Percentiles rank a stretch among this genome's conserved stretches.
Conservation (phyloP, 2,797 vertebrate genomes). For the Vireo griseus region DNA sequence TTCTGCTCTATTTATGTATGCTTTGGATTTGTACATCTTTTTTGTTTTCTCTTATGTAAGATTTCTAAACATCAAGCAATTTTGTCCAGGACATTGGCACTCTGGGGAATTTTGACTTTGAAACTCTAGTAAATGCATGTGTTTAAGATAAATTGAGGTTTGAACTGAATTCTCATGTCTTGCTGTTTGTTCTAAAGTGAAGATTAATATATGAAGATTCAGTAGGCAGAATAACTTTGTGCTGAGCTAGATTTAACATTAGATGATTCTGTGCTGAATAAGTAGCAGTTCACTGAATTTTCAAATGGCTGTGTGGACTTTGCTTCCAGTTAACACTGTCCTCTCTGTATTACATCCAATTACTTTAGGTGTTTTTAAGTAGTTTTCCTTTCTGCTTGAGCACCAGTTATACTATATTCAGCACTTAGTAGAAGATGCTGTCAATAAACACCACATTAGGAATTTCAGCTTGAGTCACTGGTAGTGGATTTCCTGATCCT, state of each 20-base stretch:
- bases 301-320: neutral
- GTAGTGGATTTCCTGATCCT: neutral
- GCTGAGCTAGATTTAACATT: neutral
- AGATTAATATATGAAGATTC: neutral
- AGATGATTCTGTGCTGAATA: neutral
- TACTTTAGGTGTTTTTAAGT: neutral
- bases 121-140: neutral
- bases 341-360: neutral
- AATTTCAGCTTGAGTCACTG: neutral
- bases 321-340: neutral
- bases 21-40: neutral
- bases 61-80: neutral
- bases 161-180: neutral
- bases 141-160: neutral
- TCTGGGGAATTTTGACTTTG: neutral
- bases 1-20: neutral
- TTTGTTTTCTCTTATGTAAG: neutral
- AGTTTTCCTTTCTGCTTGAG: neutral
- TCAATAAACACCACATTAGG: neutral
- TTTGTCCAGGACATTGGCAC: neutral
- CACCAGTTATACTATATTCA: neutral
- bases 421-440: neutral
- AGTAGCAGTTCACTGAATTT: neutral
- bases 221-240: neutral
- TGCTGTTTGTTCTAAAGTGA: neutral